Base-by-base conservation (phyloP, 2,113 vertebrate species). In the Aythya baeri region DNA sequence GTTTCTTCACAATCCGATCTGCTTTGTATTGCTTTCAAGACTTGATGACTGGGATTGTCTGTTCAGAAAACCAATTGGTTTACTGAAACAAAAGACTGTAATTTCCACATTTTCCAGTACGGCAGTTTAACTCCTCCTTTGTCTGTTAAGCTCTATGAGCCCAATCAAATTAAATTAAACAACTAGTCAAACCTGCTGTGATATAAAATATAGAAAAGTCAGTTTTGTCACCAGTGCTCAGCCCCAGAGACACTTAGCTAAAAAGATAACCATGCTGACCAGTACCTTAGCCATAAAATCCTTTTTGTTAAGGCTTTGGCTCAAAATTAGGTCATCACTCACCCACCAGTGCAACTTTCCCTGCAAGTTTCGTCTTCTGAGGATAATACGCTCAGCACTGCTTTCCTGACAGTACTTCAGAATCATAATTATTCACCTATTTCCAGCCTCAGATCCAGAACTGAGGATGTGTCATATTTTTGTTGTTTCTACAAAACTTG, bases 51-150 rank as follows among this genome's bases (percentile, higher is more conserved):
- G 43, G 70, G 43, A 83, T 82, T 90, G 76, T 93, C 91, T 95
- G 41, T 79, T 95, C 83, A 94, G 91, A 95, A 97, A 97, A 94
- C 90, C 95, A 94, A 91, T 93, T 89, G 72, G 84, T 79, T 89
- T 94, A 79, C 74, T 94, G 96, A 97, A 97, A 98, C 92, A 97
- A 98, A 97, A 93, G 89, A 87, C 66, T 80, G 7, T 79, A 94
- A 94, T 96, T 96, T 96, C 93, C 88, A 92, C 85, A 93, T 97
- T 97, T 97, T 95, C 95, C 94, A 93, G 85, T 80, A 92, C 4
- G 0, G 81, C 89, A 92, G 86, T 90, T 96, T 83, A 95, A 92
- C 71, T 95, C 71, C 88, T 91, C 68, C 77, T 96, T 93, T 92
- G 55, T 92, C 85, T 95, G 52, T 59, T 86, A 81, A 92, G 58